Evolutionary conservation across 2,113 vertebrate genomes (phyloP).

Genomic region (Atlantisia rogersi): DNA sequence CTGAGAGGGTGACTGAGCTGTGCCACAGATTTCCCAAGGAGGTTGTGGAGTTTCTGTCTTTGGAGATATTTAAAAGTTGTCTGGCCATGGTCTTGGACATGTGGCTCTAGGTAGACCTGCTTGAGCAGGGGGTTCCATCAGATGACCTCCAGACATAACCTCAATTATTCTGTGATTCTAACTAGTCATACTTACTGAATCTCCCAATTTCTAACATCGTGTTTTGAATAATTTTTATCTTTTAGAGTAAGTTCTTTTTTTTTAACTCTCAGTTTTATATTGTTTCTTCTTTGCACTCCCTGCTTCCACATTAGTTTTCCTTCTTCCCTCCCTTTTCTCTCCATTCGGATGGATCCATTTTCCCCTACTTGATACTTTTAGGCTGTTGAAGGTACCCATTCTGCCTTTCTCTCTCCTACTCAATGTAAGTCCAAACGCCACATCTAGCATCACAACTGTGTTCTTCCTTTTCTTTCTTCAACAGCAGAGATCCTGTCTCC

Average conservation of each 20-base stretch:
- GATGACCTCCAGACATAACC: accelerated
- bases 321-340: neutral
- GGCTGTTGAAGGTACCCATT: neutral
- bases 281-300: neutral
- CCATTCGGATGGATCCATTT: neutral
- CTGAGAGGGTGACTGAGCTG: neutral
- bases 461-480: neutral
- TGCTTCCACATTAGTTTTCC: neutral
- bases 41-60: neutral
- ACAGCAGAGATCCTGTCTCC: neutral
- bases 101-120: neutral
- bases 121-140: neutral
- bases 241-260: neutral
- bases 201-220: neutral
- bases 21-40: neutral
- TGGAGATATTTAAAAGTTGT: neutral
- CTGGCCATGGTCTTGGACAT: neutral
- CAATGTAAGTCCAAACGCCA: neutral
- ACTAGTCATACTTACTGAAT: neutral
- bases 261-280: neutral
- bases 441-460: neutral
- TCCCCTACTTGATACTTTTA: neutral
- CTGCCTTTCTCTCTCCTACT: neutral
- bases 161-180: neutral
- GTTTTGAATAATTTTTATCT: neutral